These are phyloP conservation scores for Menura novaehollandiae DNA, from an alignment of 2,113 vertebrate genomes.

Conservation along the genomic window DNA sequence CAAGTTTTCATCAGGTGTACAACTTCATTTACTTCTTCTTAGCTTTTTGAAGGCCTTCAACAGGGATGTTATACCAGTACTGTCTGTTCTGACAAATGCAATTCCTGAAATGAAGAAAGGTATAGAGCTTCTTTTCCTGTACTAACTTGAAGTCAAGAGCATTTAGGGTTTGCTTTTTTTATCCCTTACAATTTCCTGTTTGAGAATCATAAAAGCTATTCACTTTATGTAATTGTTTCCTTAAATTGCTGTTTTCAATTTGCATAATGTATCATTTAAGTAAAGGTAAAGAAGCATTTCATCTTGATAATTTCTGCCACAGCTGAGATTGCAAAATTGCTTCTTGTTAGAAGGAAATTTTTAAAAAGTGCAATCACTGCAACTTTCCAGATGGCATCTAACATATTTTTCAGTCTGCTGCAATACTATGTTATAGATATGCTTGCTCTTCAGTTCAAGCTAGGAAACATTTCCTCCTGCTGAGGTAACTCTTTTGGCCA, in stretches of 20 bases:
- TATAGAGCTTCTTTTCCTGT: neutral
- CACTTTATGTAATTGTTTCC: conserved; percentile 57
- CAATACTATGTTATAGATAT: conserved; percentile 23
- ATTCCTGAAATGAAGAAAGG: conserved; percentile 20
- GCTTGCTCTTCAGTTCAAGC: neutral
- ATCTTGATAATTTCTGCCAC: conserved; percentile 57
- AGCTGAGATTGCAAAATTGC: conserved; percentile 62
- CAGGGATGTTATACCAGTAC: neutral
- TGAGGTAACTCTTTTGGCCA: neutral
- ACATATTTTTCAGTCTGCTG: conserved; percentile 30
- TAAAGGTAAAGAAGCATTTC: conserved; percentile 58
- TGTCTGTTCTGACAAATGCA: neutral
- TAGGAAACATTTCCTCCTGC: neutral
- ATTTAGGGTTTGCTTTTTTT: conserved; percentile 38
- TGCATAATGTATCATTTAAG: conserved; percentile 61
- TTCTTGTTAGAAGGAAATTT: conserved; percentile 63
- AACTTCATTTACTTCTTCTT: neutral
- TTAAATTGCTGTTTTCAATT: conserved; percentile 55
- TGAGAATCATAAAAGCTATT: conserved; percentile 24
- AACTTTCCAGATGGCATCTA: conserved; percentile 59
- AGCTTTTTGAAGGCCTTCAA: neutral
- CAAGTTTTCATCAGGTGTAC: neutral
- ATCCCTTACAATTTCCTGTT: conserved; percentile 46
- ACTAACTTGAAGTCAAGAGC: neutral
- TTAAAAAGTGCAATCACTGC: conserved; percentile 57